These are phyloP conservation scores for Macrosiphum euphorbiae DNA, from an alignment of 2,888 invertebrate species.

Conservation along the genomic window DNA sequence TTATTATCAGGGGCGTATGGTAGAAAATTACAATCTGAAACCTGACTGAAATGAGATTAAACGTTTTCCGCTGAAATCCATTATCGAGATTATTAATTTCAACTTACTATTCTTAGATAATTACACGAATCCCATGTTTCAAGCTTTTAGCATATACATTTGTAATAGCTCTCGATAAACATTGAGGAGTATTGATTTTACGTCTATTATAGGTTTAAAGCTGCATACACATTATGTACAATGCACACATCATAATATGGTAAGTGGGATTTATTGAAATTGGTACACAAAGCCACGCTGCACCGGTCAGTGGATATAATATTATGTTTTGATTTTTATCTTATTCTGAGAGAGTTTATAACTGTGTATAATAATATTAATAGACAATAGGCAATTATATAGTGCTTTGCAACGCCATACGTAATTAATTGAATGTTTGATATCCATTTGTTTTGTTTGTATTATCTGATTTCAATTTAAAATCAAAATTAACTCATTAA, in stretches of 20 bases:
- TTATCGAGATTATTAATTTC: slow-evolving; percentile 23
- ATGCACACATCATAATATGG: no score
- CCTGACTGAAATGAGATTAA: not conserved
- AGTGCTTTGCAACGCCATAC: not conserved
- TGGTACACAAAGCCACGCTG: not conserved
- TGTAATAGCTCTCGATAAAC: slow-evolving; percentile 1
- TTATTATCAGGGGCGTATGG: not conserved
- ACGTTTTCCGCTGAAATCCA: not conserved
- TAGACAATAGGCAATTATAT: not conserved
- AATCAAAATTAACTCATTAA: not conserved
- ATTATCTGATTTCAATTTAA: not conserved
- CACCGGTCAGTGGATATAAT: not conserved
- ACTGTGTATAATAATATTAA: not conserved
- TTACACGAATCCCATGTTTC: slow-evolving; percentile 7
- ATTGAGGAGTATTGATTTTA: slow-evolving; percentile 26
- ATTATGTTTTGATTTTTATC: not conserved
- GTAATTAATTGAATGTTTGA: not conserved
- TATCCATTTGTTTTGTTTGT: not conserved
- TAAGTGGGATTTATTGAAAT: not conserved
- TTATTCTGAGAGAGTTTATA: not conserved
- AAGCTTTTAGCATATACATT: not conserved
- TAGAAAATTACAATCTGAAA: not conserved
- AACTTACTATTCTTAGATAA: slow-evolving; percentile 16
- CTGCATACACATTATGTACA: not conserved
- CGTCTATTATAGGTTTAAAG: not conserved